Evolutionary conservation across 2,888 invertebrate species (phyloP).

Genomic region (Seira ritae): DNA sequence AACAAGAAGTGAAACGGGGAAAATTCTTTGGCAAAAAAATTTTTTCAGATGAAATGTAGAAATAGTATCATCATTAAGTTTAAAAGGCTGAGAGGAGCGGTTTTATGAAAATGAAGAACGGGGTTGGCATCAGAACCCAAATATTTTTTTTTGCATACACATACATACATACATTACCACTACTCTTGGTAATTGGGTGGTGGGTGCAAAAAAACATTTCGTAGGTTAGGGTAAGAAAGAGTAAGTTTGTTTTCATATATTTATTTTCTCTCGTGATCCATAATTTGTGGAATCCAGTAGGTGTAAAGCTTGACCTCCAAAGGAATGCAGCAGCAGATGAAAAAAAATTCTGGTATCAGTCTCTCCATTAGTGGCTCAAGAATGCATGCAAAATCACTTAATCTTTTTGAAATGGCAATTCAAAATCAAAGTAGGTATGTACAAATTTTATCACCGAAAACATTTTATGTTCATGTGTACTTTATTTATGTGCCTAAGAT

Average conservation of each 20-base stretch:
- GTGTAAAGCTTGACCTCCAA: constrained; percentile 47
- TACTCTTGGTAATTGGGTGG: no score
- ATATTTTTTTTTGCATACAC: constrained; percentile 15
- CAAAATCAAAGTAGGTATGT: no score
- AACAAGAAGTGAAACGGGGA: no score
- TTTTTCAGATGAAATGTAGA: no score
- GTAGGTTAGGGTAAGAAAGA: neutral
- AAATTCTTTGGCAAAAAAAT: no score
- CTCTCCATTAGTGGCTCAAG: constrained; percentile 28
- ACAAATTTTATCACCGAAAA: no score
- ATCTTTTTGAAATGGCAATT: constrained; percentile 11
- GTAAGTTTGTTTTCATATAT: constrained; percentile 32
- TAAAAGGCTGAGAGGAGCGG: neutral
- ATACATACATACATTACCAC: no score
- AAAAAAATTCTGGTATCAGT: no score
- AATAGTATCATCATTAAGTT: no score
- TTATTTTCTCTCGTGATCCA: constrained; percentile 16
- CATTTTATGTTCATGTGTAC: no score
- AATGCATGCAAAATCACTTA: constrained; percentile 31
- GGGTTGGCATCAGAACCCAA: constrained; percentile 21
- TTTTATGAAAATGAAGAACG: neutral
- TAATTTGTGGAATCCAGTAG: constrained; percentile 44
- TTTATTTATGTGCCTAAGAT: no score
- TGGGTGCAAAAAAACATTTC: no score
- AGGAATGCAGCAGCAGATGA: neutral